Conservation (phyloP, 2,888 invertebrate species). For the Magallana nippona region DNA sequence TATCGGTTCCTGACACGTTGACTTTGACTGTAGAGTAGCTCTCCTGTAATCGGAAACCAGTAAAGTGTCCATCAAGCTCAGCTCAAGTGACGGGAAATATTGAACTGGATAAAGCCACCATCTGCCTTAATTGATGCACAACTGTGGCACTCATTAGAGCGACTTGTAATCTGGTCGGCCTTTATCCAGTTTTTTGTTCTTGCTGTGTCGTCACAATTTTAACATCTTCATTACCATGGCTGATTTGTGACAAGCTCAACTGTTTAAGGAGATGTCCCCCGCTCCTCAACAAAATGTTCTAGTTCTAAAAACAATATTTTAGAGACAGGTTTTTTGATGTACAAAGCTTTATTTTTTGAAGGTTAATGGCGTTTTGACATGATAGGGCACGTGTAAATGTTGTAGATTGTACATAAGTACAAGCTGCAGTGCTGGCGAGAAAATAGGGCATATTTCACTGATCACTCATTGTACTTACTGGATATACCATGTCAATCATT, state of each 20-base stretch:
- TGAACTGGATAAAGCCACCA: neutral
- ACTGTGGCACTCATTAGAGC: neutral
- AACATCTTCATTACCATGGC: no score
- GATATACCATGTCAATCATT: no score
- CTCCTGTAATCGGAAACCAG: neutral
- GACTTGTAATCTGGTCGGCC: neutral
- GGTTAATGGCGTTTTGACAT: neutral
- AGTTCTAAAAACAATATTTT: neutral
- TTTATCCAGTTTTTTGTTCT: neutral
- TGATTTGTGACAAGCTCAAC: no score
- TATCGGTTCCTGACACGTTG: neutral
- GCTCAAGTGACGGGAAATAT: neutral
- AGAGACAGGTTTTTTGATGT: neutral
- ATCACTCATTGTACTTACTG: neutral
- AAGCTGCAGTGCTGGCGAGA: slow-evolving; percentile 25
- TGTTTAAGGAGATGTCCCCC: no score
- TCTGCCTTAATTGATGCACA: neutral
- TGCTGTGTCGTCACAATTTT: no score
- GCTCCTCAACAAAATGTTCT: neutral
- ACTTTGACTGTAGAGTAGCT: neutral
- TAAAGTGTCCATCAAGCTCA: neutral
- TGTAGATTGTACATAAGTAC: slow-evolving; percentile 26
- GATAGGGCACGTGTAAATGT: slow-evolving; percentile 1
- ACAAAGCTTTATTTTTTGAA: neutral
- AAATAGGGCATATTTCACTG: slow-evolving; percentile 8